Percentiles rank a stretch among this genome's conserved stretches.
These are phyloP conservation scores for Iselma pallidipennis DNA, from an alignment of 2,888 invertebrate genomes.

Conservation along the genomic window DNA sequence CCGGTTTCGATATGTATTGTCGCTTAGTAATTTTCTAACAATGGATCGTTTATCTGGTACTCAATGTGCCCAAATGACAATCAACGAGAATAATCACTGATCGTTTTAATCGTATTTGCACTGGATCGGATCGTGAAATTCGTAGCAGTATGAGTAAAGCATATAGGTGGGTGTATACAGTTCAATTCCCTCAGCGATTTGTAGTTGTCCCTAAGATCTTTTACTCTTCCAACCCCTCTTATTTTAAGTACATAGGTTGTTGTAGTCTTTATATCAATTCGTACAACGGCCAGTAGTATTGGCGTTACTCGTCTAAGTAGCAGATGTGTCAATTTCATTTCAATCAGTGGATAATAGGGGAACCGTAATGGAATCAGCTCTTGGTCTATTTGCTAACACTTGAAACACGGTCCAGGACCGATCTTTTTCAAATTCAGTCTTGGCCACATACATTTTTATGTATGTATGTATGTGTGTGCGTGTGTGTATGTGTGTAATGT, in stretches of 20 bases:
- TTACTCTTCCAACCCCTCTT: not conserved
- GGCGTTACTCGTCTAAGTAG: conserved; percentile 49
- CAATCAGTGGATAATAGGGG: conserved; percentile 57
- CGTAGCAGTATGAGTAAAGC: conserved; percentile 15
- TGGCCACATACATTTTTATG: not conserved
- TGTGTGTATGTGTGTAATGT: no score
- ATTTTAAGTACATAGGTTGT: conserved; percentile 3
- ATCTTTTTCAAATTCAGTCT: conserved; percentile 11
- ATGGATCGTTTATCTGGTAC: conserved; percentile 12
- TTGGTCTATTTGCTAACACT: conserved; percentile 58
- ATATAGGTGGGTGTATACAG: conserved; percentile 19
- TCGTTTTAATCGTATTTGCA: conserved; percentile 44
- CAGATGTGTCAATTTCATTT: conserved; percentile 60
- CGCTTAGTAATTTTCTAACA: conserved; percentile 8
- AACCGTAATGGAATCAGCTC: conserved; percentile 58
- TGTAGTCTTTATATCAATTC: conserved; percentile 14
- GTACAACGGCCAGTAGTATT: conserved; percentile 6
- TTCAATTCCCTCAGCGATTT: not conserved
- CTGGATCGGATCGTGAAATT: conserved; percentile 30
- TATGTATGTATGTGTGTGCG: not conserved
- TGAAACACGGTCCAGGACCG: conserved; percentile 21
- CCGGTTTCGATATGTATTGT: no score
- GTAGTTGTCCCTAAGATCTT: not conserved
- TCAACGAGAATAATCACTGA: conserved; percentile 11
- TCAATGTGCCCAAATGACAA: conserved; percentile 18